Conservation (phyloP, 2,797 vertebrate species). For the Urophycis tenuis region DNA sequence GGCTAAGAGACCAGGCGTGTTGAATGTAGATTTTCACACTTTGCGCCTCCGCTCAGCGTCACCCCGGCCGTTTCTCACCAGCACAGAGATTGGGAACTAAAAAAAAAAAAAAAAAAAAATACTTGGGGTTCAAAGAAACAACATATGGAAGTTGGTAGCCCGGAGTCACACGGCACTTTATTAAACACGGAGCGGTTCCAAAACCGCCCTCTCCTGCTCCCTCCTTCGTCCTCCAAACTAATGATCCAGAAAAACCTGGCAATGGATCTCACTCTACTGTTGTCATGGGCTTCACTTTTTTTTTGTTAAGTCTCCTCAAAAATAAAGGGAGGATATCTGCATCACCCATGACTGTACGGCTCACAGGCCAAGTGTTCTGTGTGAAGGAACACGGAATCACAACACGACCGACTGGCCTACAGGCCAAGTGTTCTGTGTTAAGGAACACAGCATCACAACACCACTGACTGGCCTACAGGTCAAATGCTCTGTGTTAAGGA, state of each 20-base stretch:
- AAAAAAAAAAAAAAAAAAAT: conserved; percentile 59
- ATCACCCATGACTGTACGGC: conserved; percentile 40
- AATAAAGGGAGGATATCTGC: conserved; percentile 48
- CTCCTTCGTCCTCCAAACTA: conserved; percentile 58
- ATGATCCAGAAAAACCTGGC: conserved; percentile 61
- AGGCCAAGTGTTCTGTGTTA: too few species aligned
- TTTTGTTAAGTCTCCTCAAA: conserved; percentile 65
- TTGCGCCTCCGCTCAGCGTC: conserved; percentile 16
- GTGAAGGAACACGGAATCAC: too few species aligned
- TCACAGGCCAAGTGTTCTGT: too few species aligned
- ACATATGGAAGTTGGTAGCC: conserved; percentile 64
- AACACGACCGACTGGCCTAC: too few species aligned
- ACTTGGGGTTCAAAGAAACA: conserved; percentile 57
- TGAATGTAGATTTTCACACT: conserved; percentile 47
- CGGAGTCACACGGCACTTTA: conserved; percentile 64
- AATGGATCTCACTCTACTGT: conserved; percentile 61
- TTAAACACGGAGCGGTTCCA: conserved; percentile 64
- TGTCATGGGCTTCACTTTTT: conserved; percentile 67
- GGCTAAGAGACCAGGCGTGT: conserved; percentile 24
- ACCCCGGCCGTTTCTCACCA: conserved; percentile 23
- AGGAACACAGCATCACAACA: too few species aligned
- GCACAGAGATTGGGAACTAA: conserved; percentile 15
- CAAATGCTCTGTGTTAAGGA: neutral
- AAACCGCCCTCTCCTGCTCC: conserved; percentile 52
- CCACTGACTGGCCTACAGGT: too few species aligned